Evolutionary conservation across 2,888 invertebrate genomes (phyloP).

Genomic region (Chalcosyrphus nemorum): DNA sequence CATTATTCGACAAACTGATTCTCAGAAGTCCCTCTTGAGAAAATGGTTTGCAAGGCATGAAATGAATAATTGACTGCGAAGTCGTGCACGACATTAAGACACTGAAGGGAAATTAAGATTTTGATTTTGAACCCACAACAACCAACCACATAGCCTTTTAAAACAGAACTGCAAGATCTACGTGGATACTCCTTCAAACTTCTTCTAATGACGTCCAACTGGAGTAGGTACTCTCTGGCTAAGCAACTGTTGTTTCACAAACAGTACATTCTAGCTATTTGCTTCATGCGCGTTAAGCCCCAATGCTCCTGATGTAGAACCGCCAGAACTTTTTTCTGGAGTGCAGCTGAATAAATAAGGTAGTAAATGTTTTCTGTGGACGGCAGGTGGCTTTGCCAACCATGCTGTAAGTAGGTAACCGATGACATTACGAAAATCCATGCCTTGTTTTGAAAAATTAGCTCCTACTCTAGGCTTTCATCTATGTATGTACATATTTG

Average conservation of each 20-base stretch:
- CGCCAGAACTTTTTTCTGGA: neutral
- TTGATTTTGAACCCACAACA: neutral
- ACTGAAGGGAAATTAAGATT: neutral
- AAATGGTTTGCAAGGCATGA: neutral
- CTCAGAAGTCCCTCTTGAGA: neutral
- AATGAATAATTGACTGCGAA: neutral
- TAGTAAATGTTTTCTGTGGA: neutral
- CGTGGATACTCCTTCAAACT: neutral
- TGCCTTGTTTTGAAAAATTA: too few species aligned
- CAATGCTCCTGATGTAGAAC: neutral
- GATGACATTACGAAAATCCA: neutral
- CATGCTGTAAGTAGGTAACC: neutral
- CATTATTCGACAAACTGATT: neutral
- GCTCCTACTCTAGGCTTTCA: too few species aligned
- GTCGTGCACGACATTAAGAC: neutral
- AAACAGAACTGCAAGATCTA: neutral
- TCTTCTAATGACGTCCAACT: neutral
- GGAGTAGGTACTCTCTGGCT: neutral
- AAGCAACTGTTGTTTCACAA: neutral
- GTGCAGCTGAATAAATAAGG: neutral
- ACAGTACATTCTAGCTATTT: neutral
- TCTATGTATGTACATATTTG: too few species aligned
- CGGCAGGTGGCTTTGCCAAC: neutral
- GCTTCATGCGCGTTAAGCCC: neutral
- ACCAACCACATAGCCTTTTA: neutral